Conservation (phyloP, 2,113 vertebrate species). For the Pithys albifrons region DNA sequence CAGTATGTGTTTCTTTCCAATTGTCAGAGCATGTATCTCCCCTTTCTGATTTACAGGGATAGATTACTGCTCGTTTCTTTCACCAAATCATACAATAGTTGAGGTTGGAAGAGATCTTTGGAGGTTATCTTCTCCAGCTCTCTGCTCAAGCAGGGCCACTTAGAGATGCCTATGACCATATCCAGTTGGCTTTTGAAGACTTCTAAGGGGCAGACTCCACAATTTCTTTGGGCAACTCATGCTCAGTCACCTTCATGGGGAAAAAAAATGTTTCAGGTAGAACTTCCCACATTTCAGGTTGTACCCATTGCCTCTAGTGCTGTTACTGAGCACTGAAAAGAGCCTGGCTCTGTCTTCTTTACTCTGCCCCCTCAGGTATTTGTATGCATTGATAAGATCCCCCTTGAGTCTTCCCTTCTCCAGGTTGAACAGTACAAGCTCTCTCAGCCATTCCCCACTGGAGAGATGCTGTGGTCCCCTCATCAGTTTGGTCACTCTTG, state of each 20-base stretch:
- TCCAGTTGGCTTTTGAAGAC: background rate
- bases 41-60: background rate
- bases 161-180: rapidly evolving
- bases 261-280: background rate
- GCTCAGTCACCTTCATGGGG: background rate
- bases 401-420: background rate
- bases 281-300: background rate
- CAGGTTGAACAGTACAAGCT: background rate
- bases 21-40: background rate
- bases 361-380: background rate
- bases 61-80: background rate
- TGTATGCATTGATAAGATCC: background rate
- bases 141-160: background rate
- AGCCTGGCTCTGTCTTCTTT: background rate
- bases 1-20: background rate
- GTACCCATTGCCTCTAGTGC: background rate
- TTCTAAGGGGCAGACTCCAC: background rate
- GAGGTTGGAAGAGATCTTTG: background rate
- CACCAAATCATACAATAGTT: background rate
- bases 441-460: background rate
- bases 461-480: background rate
- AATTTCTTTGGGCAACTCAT: background rate
- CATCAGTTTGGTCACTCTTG: background rate
- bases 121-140: background rate
- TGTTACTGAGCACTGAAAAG: background rate